phyloP scores from a whole-genome alignment of 1,140 invertebrate genomes.

The Panulirus ornatus region DNA sequence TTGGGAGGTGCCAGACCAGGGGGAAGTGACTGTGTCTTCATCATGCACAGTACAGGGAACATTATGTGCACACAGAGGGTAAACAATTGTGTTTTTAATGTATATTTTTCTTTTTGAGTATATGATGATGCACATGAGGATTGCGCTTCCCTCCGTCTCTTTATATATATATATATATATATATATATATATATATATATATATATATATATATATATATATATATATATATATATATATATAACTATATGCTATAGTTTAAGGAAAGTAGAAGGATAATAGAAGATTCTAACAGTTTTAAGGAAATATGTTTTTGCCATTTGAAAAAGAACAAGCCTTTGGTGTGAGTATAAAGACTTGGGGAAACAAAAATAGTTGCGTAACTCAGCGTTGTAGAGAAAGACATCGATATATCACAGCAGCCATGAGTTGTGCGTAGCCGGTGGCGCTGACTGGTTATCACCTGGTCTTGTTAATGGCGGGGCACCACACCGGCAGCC shows the following conservation, averaged over 20 bases:
- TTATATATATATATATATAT: background rate
- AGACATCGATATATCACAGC: too few species aligned
- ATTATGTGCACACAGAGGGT: background rate
- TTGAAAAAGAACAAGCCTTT: too few species aligned
- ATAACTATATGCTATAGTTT: background rate
- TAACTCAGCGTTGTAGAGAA: too few species aligned
- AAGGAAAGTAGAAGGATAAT: too few species aligned
- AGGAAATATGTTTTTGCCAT: too few species aligned
- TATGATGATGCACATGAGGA: background rate
- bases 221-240: background rate
- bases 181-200: background rate
- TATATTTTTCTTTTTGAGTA: background rate
- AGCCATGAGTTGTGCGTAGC: too few species aligned
- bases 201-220: constrained; percentile 13
- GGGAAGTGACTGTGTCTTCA: background rate
- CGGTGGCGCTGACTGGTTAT: too few species aligned
- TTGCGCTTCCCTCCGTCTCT: background rate
- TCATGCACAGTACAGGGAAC: background rate
- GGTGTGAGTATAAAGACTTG: too few species aligned
- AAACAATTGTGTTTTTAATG: background rate
- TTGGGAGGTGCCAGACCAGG: background rate
- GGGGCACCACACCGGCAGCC: too few species aligned
- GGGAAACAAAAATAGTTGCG: too few species aligned
- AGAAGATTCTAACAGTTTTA: too few species aligned
- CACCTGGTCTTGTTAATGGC: too few species aligned